Evolutionary conservation across 1,140 invertebrate genomes (phyloP), one percentile per base, ranked within the genome.

Genomic region (Papilio polytes): DNA sequence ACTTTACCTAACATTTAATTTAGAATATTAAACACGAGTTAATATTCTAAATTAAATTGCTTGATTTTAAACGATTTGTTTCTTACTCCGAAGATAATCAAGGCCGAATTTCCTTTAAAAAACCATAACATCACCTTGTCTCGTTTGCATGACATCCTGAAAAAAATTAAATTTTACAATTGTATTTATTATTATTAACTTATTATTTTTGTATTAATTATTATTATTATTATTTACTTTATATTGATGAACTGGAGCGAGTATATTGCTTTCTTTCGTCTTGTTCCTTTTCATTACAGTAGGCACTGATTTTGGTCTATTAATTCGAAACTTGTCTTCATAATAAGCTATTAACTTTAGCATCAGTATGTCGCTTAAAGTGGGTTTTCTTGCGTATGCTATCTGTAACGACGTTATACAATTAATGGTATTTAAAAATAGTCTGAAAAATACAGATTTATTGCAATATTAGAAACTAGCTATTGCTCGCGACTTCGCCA

Each of bases 291-390:
- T 80, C 6, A 36, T 79, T 53, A 2, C 3, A 63, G 63, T 80
- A 73, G 31, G 83, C 81, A 46, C 26, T 79, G 74, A 74, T 66
- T 83, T 80, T 18, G 82, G 81, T 51, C 74, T 63, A 10, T 81
- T 74, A 8, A 90, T 53, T 78, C 85, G 86, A 59, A 88, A 90
- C 81, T 91, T 91, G 70, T 89, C 84, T 79, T 91, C 90, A 59
- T 90, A 91, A 74, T 90, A 91, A 12, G 87, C 86, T n/a, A 91
- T 87, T 9, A 91, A 85, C 80, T 91, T 91, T 86, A 91, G 86
- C 88, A 91, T 89, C 9, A 90, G 83, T 15, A 86, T 81, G 63
- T 87, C 89, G 76, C 77, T 83, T 59, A 88, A 74, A 22, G 80
- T 63, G 1, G 80, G 78, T 70, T 85, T 88, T 13, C 74, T 26